Base-by-base conservation (phyloP, 1,140 invertebrate genomes). In the Dryas iulia region DNA sequence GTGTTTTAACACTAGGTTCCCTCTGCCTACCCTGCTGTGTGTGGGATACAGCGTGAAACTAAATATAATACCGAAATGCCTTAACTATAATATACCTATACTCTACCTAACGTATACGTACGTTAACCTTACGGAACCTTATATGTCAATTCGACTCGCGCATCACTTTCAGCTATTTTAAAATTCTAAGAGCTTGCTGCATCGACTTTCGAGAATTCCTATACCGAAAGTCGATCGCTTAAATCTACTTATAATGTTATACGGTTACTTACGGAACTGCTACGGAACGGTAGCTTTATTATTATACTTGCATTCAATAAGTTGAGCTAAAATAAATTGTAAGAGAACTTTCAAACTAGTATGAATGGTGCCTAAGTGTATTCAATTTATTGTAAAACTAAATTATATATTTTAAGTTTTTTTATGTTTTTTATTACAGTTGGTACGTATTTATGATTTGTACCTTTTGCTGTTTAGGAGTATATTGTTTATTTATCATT, bases 231-330 rank as follows among this genome's bases (percentile, higher is more conserved):
- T 47, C 35, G 35, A 47, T 47, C 14, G 14, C 3, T 47, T 47
- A 18, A 47, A 47, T 47, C 35, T 47, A 47, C 14, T 47, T 47
- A 47, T 47, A 47, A 47, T 47, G 35, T 47, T 47, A 47, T 47
- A 47, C 14, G 14, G 35, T 47, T 18, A 47, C n/a, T 47, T 47
- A 18, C 35, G 35, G 14, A 47, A 21, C 35, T 47, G 14, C 14
- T 47, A 8, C 14, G 35, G 2, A 47, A 21, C 14, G 35, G 35
- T 14, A 47, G 14, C 18, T 47, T 47, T 47, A 47, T 47, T 47
- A 47, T 47, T 47, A 47, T 47, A 47, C n/a, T 18, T 47, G 14
- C 14, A 18, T 47, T 47, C 14, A 47, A 47, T 47, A 47, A 47
- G 12, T n/a, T 4, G 35, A 21, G 14, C 14, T 47, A 47, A 47